Evolutionary conservation across 2,888 invertebrate species (phyloP).

Genomic region (Ochlodes sylvanus): DNA sequence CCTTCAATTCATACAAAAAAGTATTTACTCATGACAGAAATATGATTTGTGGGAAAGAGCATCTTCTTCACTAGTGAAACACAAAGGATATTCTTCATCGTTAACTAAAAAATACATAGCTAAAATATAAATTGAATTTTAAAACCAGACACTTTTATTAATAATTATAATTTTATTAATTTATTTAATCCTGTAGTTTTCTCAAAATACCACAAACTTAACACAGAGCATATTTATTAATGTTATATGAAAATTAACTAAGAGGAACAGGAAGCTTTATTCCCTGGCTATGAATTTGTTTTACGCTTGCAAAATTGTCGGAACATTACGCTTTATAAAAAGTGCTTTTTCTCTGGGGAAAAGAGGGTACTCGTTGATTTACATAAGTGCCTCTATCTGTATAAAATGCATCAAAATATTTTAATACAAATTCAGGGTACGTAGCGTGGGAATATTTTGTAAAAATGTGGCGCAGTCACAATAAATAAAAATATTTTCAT

Average conservation of each 20-base stretch:
- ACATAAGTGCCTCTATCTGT: conserved; percentile 6
- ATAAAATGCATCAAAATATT: conserved; percentile 7
- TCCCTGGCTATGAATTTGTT: conserved; percentile 16
- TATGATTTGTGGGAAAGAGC: no score
- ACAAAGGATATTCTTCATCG: no score
- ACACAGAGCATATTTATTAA: conserved; percentile 1
- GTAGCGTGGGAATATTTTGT: background rate
- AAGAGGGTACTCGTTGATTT: background rate
- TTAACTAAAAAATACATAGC: no score
- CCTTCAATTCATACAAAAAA: no score
- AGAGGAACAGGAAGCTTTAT: conserved; percentile 7
- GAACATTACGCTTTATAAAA: conserved; percentile 16
- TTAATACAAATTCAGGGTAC: background rate
- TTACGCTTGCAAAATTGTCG: conserved; percentile 21
- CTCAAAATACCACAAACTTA: background rate
- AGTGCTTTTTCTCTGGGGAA: conserved; percentile 16
- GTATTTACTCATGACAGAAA: no score
- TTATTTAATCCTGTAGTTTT: background rate
- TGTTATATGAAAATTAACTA: background rate
- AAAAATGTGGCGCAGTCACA: background rate
- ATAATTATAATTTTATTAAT: background rate
- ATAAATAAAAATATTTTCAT: background rate
- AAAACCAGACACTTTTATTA: no score
- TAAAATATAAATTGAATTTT: no score
- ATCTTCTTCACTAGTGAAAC: no score